Evolutionary conservation across 2,888 invertebrate genomes (phyloP).

Genomic region (Conchocele bisecta): DNA sequence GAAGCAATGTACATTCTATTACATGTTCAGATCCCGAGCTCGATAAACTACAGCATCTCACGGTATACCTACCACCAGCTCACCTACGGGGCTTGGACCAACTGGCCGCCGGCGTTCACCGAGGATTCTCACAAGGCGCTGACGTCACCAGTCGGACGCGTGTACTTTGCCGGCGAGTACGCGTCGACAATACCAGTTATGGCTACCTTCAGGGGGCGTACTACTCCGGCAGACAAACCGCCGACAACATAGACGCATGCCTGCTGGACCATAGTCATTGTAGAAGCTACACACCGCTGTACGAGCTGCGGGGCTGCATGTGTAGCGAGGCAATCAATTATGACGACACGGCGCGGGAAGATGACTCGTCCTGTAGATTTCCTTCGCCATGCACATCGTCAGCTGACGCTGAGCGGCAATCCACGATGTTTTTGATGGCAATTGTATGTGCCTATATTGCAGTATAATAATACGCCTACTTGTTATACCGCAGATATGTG

Average conservation of each 20-base stretch:
- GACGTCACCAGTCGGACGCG: not conserved
- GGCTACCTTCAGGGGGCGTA: slow-evolving; percentile 11
- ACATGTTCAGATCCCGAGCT: not conserved
- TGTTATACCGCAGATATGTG: no score
- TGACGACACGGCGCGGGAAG: not conserved
- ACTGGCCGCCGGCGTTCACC: slow-evolving; percentile 4
- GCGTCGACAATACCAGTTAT: not conserved
- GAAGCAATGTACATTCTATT: not conserved
- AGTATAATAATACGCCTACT: no score
- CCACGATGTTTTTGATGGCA: no score
- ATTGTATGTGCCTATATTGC: no score
- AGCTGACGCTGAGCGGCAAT: no score
- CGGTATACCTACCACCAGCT: not conserved
- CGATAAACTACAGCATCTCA: not conserved
- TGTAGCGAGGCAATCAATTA: not conserved
- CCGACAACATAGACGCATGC: not conserved
- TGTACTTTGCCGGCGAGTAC: slow-evolving; percentile 2
- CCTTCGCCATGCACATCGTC: not conserved
- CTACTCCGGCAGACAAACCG: not conserved
- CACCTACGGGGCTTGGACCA: not conserved
- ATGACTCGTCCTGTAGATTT: slow-evolving; percentile 1
- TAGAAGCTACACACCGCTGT: not conserved
- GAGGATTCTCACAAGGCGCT: not conserved
- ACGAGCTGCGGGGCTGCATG: not conserved
- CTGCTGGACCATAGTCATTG: not conserved